Base-by-base conservation (phyloP, 2,113 vertebrate species). In the Hemiscyllium ocellatum region DNA sequence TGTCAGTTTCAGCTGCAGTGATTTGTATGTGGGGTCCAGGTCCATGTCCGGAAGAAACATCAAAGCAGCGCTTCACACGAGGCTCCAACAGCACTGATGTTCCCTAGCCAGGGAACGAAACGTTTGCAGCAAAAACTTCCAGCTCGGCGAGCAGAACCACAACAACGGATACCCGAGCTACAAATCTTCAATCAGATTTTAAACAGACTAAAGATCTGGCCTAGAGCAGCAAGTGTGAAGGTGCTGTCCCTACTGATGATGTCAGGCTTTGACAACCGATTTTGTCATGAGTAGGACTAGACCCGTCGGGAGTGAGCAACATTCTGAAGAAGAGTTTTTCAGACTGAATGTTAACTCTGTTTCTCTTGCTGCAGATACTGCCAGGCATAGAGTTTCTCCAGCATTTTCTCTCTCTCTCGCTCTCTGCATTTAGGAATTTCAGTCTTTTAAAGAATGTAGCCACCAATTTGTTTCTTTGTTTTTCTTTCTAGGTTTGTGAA, bases 401-500 rank as follows among this genome's bases (percentile, higher is more conserved):
- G 56, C 56, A 61, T 61, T 61, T 8, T 61, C 6, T 61, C 56
- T 56, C 8, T 61, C 56, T 10, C 12, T 61, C 12, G 10, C 56
- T 61, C 56, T 56, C 8, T 61, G 56, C 56, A 10, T 61, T 89
- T 26, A 56, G 86, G 26, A 86, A 52, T 89, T 61, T 89, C 13
- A 3, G 33, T 22, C 37, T 37, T 0, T 47, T 12, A 15, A 0
- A 0, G 12, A 22, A 19, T 93, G 6, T 6, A 1, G n/a, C 29
- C 87, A 68, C 33, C 33, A 91, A 66, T 68, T 66, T 70, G 10
- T 52, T 22, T 94, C 15, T 4, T 52, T 29, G 1, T 0, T 29
- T 4, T 19, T 20, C 65, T 10, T 83, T 26, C 89, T 96, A 99
- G 99, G 97, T 99, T 99, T 96, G 99, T 99, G 97, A 99, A 99